Evolutionary conservation across 1,140 invertebrate genomes (phyloP).

Genomic region (Caerostris darwini): DNA sequence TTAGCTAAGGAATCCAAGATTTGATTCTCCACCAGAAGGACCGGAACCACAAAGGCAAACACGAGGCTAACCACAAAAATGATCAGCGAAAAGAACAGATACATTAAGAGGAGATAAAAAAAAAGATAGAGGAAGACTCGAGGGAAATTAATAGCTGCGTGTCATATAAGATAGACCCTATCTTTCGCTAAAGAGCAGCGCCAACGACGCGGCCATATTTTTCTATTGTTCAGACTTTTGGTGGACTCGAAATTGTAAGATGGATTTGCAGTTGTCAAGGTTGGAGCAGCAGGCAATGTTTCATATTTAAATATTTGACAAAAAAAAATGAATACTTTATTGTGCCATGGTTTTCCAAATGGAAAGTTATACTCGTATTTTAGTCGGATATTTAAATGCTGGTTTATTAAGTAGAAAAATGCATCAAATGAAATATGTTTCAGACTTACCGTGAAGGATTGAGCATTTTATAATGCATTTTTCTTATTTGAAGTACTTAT

Average conservation of each 20-base stretch:
- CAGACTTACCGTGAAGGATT: too few species aligned
- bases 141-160: conserved; percentile 76
- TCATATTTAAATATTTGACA: conserved; percentile 74
- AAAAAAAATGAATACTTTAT: conserved; percentile 43
- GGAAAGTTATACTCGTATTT: neutral
- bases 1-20: neutral
- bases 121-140: conserved; percentile 57
- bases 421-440: neutral
- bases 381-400: too few species aligned
- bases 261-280: conserved; percentile 68
- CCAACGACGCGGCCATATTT: conserved; percentile 61
- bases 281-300: conserved; percentile 63
- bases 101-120: conserved; percentile 71
- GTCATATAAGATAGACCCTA: conserved; percentile 76
- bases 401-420: too few species aligned
- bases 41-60: conserved; percentile 47
- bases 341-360: neutral
- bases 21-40: neutral
- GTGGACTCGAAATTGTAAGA: conserved; percentile 65
- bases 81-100: conserved; percentile 59
- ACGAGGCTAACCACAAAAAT: conserved; percentile 57
- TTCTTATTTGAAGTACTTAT: too few species aligned
- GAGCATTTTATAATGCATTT: too few species aligned
- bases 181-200: conserved; percentile 67
- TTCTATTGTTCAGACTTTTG: conserved; percentile 57